phyloP scores from a whole-genome alignment of 2,113 vertebrate genomes.

The Proteles cristata region DNA sequence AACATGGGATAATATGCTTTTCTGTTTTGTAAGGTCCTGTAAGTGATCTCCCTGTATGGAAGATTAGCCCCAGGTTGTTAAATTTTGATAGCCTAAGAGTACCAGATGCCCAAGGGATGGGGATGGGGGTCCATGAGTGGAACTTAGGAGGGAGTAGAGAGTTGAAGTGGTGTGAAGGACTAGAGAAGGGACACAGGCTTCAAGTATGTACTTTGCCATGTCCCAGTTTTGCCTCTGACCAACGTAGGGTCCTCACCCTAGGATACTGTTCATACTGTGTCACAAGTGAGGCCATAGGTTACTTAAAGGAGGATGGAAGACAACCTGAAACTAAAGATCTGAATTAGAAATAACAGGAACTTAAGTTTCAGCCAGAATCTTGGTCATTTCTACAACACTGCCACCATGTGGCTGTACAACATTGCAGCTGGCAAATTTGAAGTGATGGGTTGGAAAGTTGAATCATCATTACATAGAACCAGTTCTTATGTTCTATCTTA shows the following conservation, averaged over 20 bases:
- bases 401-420: slow-evolving; percentile 44
- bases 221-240: background rate
- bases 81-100: background rate
- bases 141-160: background rate
- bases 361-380: background rate
- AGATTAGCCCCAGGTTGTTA: background rate
- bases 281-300: background rate
- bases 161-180: background rate
- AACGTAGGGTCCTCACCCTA: background rate
- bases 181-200: no score
- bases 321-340: background rate
- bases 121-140: no score
- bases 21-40: background rate
- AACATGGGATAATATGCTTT: background rate
- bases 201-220: no score
- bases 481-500: background rate
- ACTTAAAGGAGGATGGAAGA: background rate
- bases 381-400: slow-evolving; percentile 48
- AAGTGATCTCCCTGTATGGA: background rate
- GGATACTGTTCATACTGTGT: background rate
- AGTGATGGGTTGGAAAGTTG: background rate
- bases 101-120: background rate
- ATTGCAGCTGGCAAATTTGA: background rate
- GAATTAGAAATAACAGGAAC: background rate
- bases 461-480: background rate